Evolutionary conservation across 2,888 invertebrate genomes (phyloP).

Genomic region (Anarsia innoxiella): DNA sequence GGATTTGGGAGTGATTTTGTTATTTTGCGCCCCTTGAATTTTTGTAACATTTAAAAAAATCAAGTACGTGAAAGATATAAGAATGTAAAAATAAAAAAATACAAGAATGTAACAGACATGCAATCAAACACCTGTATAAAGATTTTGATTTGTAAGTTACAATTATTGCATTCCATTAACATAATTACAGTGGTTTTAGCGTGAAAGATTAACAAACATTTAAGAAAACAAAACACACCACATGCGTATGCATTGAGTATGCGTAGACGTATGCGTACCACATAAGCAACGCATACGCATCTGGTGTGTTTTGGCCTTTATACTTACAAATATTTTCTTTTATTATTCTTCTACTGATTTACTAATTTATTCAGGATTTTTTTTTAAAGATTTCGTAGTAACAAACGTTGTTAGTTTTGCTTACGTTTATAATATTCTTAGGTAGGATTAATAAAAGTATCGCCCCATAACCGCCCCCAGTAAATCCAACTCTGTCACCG

Average conservation of each 20-base stretch:
- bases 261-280: too few species aligned
- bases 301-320: not conserved
- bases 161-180: too few species aligned
- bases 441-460: not conserved
- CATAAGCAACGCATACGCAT: too few species aligned
- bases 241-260: too few species aligned
- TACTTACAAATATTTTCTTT: not conserved
- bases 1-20: constrained; percentile 1
- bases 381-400: too few species aligned
- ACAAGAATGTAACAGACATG: too few species aligned
- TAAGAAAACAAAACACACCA: too few species aligned
- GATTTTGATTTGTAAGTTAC: too few species aligned
- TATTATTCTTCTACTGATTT: not conserved
- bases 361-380: not conserved
- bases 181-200: too few species aligned
- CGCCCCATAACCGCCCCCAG: not conserved
- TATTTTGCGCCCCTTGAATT: not conserved
- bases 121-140: too few species aligned
- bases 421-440: not conserved
- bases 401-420: not conserved
- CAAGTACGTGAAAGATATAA: not conserved
- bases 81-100: not conserved
- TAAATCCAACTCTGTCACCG: constrained; percentile 1
- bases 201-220: too few species aligned
- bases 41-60: not conserved